phyloP scores from a whole-genome alignment of 2,888 invertebrate genomes.

The Ceratothoa steindachneri region DNA sequence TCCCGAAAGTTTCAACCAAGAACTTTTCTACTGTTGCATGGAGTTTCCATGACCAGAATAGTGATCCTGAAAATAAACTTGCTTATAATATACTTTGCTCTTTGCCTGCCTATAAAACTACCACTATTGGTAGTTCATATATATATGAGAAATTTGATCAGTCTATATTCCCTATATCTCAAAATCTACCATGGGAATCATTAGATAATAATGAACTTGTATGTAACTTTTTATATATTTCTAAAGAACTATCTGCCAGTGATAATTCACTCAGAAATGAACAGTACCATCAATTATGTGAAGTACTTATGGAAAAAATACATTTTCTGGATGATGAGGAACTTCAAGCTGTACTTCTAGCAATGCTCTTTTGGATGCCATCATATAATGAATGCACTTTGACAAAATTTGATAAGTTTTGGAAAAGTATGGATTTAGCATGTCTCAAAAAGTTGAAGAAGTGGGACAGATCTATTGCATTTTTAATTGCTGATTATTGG shows the following conservation, averaged over 20 bases:
- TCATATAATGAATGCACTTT: slow-evolving; percentile 55
- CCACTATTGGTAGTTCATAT: slow-evolving; percentile 13
- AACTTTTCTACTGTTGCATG: not conserved
- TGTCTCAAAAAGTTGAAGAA: slow-evolving; percentile 57
- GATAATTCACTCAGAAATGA: slow-evolving; percentile 26
- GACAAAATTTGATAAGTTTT: slow-evolving; percentile 63
- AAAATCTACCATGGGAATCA: not conserved
- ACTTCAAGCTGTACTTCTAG: slow-evolving; percentile 29
- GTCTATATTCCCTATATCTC: not conserved
- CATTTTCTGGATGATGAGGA: slow-evolving; percentile 24
- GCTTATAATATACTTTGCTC: slow-evolving; percentile 39
- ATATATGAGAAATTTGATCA: not conserved
- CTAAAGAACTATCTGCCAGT: slow-evolving; percentile 21
- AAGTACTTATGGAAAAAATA: slow-evolving; percentile 20
- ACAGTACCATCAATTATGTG: slow-evolving; percentile 21
- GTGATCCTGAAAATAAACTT: slow-evolving; percentile 44
- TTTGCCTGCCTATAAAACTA: slow-evolving; percentile 41
- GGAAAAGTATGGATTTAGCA: slow-evolving; percentile 65
- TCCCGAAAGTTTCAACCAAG: not conserved
- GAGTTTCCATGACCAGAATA: slow-evolving; percentile 13
- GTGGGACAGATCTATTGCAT: slow-evolving; percentile 59
- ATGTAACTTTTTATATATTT: slow-evolving; percentile 33
- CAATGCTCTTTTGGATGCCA: slow-evolving; percentile 53
- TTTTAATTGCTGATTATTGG: slow-evolving; percentile 64
- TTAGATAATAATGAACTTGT: slow-evolving; percentile 26